Percentiles rank a stretch among this genome's conserved stretches.
These are phyloP conservation scores for Astyanax mexicanus DNA, from an alignment of 2,797 vertebrate genomes.

Conservation along the genomic window DNA sequence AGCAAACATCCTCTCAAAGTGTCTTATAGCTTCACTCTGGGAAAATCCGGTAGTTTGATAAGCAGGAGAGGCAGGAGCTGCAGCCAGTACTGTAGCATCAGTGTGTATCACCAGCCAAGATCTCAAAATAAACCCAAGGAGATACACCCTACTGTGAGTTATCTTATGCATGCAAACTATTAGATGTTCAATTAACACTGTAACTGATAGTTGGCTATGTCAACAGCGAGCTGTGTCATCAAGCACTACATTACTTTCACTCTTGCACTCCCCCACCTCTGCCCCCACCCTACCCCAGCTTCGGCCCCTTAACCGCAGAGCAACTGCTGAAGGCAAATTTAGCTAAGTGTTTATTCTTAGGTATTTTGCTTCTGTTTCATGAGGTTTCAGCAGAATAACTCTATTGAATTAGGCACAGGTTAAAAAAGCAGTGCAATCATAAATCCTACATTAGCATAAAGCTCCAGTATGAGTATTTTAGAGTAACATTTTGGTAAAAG, in stretches of 20 bases:
- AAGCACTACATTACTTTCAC: slow-evolving; percentile 39
- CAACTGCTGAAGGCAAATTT: slow-evolving; percentile 64
- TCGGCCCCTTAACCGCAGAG: slow-evolving; percentile 56
- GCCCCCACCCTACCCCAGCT: neutral
- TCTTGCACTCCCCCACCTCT: neutral
- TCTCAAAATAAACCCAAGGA: slow-evolving; percentile 69
- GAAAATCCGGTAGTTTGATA: neutral
- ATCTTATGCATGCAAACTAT: slow-evolving; percentile 69
- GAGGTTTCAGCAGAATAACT: slow-evolving; percentile 53
- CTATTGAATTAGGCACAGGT: slow-evolving; percentile 39
- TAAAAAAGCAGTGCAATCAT: slow-evolving; percentile 52
- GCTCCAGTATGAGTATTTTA: slow-evolving; percentile 42
- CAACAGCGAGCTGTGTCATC: slow-evolving; percentile 64
- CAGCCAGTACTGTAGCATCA: neutral
- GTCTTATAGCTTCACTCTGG: slow-evolving; percentile 8
- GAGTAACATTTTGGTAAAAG: too few relatives aligned
- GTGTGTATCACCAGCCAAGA: slow-evolving; percentile 11
- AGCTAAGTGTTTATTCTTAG: slow-evolving; percentile 65
- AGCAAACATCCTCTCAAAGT: slow-evolving; percentile 51
- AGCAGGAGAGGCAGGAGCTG: neutral
- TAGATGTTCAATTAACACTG: slow-evolving; percentile 74
- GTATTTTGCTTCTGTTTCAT: slow-evolving; percentile 60
- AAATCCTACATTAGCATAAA: slow-evolving; percentile 58
- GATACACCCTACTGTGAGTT: slow-evolving; percentile 65
- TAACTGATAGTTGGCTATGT: slow-evolving; percentile 72